Evolutionary conservation across 1,140 invertebrate genomes (phyloP).

Genomic region (Ostrea denselamellosa): DNA sequence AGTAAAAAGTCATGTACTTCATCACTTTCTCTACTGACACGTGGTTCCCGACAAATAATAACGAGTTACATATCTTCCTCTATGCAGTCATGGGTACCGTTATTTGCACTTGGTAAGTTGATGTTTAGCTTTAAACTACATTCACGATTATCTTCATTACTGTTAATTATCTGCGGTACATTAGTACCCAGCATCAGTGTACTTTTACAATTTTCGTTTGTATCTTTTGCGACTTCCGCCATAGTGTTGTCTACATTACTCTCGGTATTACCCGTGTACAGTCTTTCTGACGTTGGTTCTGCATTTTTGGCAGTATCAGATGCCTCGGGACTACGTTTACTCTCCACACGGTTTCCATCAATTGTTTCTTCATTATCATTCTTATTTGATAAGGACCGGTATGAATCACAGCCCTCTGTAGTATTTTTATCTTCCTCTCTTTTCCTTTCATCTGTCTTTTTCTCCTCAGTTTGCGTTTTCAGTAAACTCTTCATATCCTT

Average conservation of each 20-base stretch:
- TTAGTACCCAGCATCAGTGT: not conserved
- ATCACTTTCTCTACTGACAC: too few relatives aligned
- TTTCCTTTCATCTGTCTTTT: not conserved
- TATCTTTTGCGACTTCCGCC: not conserved
- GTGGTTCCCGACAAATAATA: not conserved
- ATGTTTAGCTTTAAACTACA: too few relatives aligned
- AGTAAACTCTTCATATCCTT: constrained; percentile 26
- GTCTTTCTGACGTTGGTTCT: not conserved
- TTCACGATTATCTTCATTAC: not conserved
- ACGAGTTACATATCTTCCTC: not conserved
- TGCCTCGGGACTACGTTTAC: not conserved
- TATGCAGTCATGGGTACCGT: not conserved
- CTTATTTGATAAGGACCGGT: not conserved
- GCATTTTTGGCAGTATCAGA: not conserved
- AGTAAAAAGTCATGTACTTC: too few relatives aligned
- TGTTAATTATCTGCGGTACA: not conserved
- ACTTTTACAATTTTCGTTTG: not conserved
- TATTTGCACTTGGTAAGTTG: too few relatives aligned
- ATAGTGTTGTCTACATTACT: not conserved
- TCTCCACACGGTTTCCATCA: not conserved
- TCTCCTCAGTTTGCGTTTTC: constrained; percentile 2
- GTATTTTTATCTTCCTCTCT: not conserved
- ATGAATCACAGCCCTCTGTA: not conserved
- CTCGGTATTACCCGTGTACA: not conserved
- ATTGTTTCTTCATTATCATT: not conserved